Percentiles rank a stretch among this genome's conserved stretches.
Conservation (phyloP, 2,113 vertebrate genomes). For the Uropsilus gracilis region DNA sequence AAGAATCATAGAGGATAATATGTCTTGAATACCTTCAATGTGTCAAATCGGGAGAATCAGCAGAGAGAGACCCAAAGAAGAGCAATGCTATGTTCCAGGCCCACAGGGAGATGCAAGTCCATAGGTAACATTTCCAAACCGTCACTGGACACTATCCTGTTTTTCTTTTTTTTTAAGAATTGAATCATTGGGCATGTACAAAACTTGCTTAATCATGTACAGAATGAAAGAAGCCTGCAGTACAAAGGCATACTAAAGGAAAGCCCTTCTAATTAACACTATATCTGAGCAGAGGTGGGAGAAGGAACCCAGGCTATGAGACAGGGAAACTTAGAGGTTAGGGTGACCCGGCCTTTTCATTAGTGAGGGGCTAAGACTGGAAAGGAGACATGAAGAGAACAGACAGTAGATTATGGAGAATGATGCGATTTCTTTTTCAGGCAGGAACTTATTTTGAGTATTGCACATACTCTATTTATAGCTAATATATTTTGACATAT, state of each 20-base stretch:
- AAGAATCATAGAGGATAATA: not conserved
- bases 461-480: conserved; percentile 65
- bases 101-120: not conserved
- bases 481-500: conserved; percentile 64
- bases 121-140: not conserved
- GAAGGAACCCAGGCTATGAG: not conserved
- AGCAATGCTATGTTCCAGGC: not conserved
- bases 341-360: conserved; percentile 64
- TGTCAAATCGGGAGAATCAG: not conserved
- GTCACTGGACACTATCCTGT: not conserved
- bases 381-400: conserved; percentile 56
- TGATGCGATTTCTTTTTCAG: conserved; percentile 59
- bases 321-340: conserved; percentile 23
- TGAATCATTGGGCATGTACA: not conserved
- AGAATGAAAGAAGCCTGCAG: not conserved
- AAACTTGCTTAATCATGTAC: conserved; percentile 9
- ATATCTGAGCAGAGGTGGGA: not conserved
- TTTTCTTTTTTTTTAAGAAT: conserved; percentile 4
- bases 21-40: not conserved
- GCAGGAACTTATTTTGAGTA: conserved; percentile 63
- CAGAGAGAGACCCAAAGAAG: not conserved
- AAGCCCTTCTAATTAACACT: conserved; percentile 25
- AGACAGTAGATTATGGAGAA: conserved; percentile 58
- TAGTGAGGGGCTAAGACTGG: conserved; percentile 53
- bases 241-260: not conserved